Percentiles rank a stretch among this genome's conserved stretches.
Conservation (phyloP, 1,140 invertebrate genomes). For the Condylostylus longicornis region DNA sequence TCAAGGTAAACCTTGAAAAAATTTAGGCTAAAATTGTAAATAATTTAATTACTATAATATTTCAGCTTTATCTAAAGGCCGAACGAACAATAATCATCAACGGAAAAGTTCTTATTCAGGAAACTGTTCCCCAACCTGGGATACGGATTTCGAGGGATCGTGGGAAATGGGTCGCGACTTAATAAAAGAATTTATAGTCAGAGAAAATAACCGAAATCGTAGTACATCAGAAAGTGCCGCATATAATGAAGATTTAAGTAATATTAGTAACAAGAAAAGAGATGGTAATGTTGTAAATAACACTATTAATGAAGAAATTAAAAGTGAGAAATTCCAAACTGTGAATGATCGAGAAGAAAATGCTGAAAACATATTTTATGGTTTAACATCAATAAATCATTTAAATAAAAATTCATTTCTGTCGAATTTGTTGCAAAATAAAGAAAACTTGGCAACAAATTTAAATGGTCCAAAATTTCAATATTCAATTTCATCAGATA, state of each 20-base stretch:
- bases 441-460: no score
- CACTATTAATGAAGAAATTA: not conserved
- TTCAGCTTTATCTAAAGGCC: slow-evolving; percentile 9
- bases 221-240: slow-evolving; percentile 11
- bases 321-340: slow-evolving; percentile 4
- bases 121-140: slow-evolving; percentile 9
- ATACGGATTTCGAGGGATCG: slow-evolving; percentile 14
- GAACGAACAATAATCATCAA: slow-evolving; percentile 3
- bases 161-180: slow-evolving; percentile 15
- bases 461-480: no score
- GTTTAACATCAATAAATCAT: no score
- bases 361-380: no score
- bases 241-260: not conserved
- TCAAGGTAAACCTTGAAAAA: slow-evolving; percentile 8
- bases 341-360: not conserved
- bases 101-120: slow-evolving; percentile 6
- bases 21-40: not conserved
- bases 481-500: no score
- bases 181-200: slow-evolving; percentile 11
- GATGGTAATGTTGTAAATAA: not conserved
- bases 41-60: slow-evolving; percentile 1
- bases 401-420: no score
- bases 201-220: slow-evolving; percentile 9
- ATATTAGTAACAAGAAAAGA: not conserved
- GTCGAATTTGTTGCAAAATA: no score